phyloP scores from a whole-genome alignment of 2,797 vertebrate species.

The Sebastes paucispinis region DNA sequence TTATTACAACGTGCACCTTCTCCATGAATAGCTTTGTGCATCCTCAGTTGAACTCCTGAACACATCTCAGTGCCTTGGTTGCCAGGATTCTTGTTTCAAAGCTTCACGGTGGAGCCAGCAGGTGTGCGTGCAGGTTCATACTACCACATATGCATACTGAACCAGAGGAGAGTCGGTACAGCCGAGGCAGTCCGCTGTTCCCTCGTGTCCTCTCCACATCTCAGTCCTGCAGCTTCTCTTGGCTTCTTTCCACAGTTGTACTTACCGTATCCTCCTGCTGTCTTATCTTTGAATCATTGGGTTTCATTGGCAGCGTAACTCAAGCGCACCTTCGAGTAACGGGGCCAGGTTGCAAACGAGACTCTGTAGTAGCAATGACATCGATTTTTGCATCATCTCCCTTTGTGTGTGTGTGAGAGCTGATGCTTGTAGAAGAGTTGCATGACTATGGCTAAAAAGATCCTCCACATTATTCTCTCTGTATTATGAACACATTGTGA shows the following conservation, averaged over 20 bases:
- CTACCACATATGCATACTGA: neutral
- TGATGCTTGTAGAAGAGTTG: neutral
- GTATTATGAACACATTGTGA: neutral
- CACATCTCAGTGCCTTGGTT: neutral
- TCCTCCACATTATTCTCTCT: neutral
- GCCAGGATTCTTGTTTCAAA: neutral
- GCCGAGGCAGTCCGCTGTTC: neutral
- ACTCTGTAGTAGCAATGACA: conserved; percentile 51
- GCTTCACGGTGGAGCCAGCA: neutral
- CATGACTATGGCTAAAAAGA: neutral
- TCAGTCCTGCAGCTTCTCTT: conserved; percentile 21
- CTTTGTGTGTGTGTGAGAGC: neutral
- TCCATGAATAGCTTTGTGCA: neutral
- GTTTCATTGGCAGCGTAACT: conserved; percentile 59
- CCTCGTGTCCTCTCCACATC: neutral
- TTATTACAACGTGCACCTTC: neutral
- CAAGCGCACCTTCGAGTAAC: conserved; percentile 17
- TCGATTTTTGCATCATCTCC: conserved; percentile 46
- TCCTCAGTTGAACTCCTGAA: neutral
- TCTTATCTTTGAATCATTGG: conserved; percentile 46
- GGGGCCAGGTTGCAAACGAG: conserved; percentile 27
- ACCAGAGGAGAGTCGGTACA: neutral
- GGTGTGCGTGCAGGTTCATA: neutral
- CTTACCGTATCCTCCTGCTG: conserved; percentile 22
- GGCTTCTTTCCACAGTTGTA: conserved; percentile 34